A percentile compares a stretch with the other conserved stretches of the same genome.
These are phyloP conservation scores for Kryphioiulus occultus DNA, from an alignment of 2,888 invertebrate species.

Conservation along the genomic window DNA sequence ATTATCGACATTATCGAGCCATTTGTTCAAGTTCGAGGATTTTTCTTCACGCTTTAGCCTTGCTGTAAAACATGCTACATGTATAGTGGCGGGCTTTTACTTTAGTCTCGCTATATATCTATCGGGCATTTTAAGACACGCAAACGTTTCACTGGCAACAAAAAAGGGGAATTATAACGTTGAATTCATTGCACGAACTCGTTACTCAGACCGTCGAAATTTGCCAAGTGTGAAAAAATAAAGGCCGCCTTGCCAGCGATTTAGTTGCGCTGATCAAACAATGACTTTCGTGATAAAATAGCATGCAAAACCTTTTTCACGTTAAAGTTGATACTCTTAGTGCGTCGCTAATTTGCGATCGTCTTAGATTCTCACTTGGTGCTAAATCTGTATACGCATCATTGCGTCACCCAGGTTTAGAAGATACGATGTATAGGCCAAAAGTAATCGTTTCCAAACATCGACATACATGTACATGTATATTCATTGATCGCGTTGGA, in stretches of 20 bases:
- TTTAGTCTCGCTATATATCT: background rate
- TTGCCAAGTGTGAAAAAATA: constrained; percentile 19
- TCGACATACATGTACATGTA: no score
- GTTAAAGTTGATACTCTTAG: background rate
- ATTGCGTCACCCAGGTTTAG: background rate
- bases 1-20: constrained; percentile 31
- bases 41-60: background rate
- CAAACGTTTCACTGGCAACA: background rate
- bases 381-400: background rate
- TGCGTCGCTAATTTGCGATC: background rate
- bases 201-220: background rate
- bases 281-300: background rate
- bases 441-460: no score
- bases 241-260: background rate
- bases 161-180: background rate
- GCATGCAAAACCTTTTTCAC: background rate
- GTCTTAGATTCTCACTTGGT: background rate
- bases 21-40: background rate
- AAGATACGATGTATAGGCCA: background rate
- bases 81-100: background rate
- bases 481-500: no score
- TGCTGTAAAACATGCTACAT: background rate
- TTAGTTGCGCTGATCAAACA: constrained; percentile 26
- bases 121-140: background rate
- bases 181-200: constrained; percentile 8